These are phyloP conservation scores for Brachymystax lenok DNA, from an alignment of 2,797 vertebrate species.

Conservation along the genomic window DNA sequence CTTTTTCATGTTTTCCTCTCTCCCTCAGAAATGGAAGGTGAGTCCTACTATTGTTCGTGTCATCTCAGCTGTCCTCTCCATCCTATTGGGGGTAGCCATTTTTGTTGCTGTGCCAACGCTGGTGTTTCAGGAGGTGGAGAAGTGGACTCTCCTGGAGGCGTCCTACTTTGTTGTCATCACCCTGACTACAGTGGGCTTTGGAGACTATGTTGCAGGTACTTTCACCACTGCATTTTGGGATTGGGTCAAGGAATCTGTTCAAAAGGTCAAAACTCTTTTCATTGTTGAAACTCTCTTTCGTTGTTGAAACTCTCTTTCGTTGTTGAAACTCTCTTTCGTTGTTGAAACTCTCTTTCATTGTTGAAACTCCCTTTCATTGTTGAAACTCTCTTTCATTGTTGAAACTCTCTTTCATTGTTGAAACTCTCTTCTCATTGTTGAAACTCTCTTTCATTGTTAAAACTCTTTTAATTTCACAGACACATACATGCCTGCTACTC, in stretches of 20 bases:
- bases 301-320: too few species aligned
- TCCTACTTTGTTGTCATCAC: constrained; percentile 92
- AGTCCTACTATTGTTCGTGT: constrained; percentile 84
- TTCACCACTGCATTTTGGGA: background rate
- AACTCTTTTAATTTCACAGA: too few species aligned
- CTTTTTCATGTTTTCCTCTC: background rate
- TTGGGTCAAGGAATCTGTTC: background rate
- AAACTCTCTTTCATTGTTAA: too few species aligned
- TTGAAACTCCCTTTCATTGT: too few species aligned
- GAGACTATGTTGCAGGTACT: constrained; percentile 91
- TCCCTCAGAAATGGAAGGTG: constrained; percentile 85
- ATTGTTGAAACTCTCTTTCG: too few species aligned
- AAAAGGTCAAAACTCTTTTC: background rate
- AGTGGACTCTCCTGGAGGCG: constrained; percentile 83
- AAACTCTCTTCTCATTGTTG: too few species aligned
- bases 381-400: too few species aligned
- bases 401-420: too few species aligned
- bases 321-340: too few species aligned
- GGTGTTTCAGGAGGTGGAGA: constrained; percentile 83
- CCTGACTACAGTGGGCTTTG: constrained; percentile 90
- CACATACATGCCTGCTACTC: constrained; percentile 12
- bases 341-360: too few species aligned
- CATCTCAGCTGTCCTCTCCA: constrained; percentile 86
- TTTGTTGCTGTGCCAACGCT: constrained; percentile 85
- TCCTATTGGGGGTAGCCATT: constrained; percentile 84